Evolutionary conservation across 2,888 invertebrate species (phyloP), one percentile per base, ranked within the genome.

Genomic region (Loripinus fragilis): DNA sequence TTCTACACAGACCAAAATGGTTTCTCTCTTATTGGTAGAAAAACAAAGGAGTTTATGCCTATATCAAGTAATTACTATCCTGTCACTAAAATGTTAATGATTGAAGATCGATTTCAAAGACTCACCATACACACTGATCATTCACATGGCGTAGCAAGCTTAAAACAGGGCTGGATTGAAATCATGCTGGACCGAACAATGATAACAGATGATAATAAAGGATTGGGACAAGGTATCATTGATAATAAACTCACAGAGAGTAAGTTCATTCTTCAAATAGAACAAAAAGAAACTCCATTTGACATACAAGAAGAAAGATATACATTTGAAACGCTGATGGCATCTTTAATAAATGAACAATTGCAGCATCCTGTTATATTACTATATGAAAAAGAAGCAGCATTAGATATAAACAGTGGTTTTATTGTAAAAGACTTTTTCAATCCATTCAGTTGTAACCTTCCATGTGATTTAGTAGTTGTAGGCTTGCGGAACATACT

Each of bases 1-100:
- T 93, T 91, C 74, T 93, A 85, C 80, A 91, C 93, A 0, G 93
- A 93, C 77, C 88, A 91, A 71, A 93, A 93, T 81, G 92, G 92
- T 1, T 91, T 90, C 48, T 90, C 92, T 77, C 78, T 90, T 55
- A 88, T 93, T 33, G 82, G 87, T 3, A 85, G 93, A 8, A 81
- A 87, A 41, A 88, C 87, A 23, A 87, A 89, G 45, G 71, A 80
- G 0, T 81, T 80, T 20, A 71, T 89, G 12, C 88, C 87, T 8
- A 81, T 88, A 12, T 90, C 90, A 64, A 90, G 90, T 2, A 93
- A 93, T 76, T 93, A 91, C 78, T 93, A 92, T 69, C 93, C 93
- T 8, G 85, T 92, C 76, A 91, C 92, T 0, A 87, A 90, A 0
- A 88, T 89, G 83, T 86, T 86, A 17, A 82, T 90, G 41, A 73